phyloP scores from a whole-genome alignment of 2,888 invertebrate species.

The Galerucella nymphaeae region DNA sequence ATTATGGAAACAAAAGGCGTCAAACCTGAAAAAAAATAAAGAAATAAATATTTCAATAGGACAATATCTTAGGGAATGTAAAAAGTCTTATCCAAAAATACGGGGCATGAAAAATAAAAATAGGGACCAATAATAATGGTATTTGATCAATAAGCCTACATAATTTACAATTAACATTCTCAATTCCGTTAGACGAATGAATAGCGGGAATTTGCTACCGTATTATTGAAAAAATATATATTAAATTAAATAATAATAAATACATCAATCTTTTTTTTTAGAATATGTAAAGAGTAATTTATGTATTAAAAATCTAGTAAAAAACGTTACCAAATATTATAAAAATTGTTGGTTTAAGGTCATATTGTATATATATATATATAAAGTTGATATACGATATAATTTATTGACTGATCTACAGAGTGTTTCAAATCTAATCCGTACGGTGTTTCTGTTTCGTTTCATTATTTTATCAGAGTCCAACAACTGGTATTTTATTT shows the following conservation, averaged over 20 bases:
- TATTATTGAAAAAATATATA: constrained; percentile 11
- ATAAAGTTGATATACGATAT: not conserved
- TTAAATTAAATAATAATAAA: constrained; percentile 23
- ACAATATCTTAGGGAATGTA: too few species aligned
- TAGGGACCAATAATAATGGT: not conserved
- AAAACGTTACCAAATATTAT: constrained; percentile 15
- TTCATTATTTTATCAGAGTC: too few species aligned
- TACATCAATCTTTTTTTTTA: constrained; percentile 10
- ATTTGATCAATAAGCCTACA: not conserved
- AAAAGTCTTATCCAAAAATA: too few species aligned
- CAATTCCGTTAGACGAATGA: constrained; percentile 12
- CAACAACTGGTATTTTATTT: too few species aligned
- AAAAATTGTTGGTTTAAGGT: constrained; percentile 17
- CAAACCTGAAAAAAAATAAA: too few species aligned
- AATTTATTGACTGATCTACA: constrained; percentile 3
- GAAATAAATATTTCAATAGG: too few species aligned
- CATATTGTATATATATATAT: not conserved
- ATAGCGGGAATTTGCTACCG: constrained; percentile 9
- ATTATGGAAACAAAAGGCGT: too few species aligned
- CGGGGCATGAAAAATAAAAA: not conserved
- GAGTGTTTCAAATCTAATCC: not conserved
- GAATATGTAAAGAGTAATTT: constrained; percentile 17
- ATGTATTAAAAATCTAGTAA: constrained; percentile 19
- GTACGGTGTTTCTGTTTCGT: too few species aligned
- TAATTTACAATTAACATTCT: constrained; percentile 3